phyloP scores from a whole-genome alignment of 2,797 vertebrate genomes.

The Enteromius thamalakanensis region DNA sequence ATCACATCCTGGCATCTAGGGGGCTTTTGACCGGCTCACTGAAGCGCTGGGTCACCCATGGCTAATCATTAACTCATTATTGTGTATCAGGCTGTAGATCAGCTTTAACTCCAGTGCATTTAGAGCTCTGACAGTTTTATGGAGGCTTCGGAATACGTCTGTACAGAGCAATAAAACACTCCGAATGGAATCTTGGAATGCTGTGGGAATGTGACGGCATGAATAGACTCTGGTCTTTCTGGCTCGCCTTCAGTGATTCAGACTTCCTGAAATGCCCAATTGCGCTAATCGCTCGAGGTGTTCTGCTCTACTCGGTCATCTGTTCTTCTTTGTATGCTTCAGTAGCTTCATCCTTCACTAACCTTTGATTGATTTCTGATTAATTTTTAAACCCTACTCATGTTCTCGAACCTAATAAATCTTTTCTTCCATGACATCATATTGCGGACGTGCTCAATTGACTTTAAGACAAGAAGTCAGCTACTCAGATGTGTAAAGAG shows the following conservation, averaged over 20 bases:
- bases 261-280: slow-evolving; percentile 3
- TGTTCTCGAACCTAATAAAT: slow-evolving; percentile 41
- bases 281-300: not conserved
- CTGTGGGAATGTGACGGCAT: slow-evolving; percentile 41
- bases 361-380: slow-evolving; percentile 31
- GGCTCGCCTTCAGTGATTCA: slow-evolving; percentile 42
- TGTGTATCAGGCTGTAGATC: slow-evolving; percentile 53
- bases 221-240: slow-evolving; percentile 19
- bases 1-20: slow-evolving; percentile 23
- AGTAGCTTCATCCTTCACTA: slow-evolving; percentile 18
- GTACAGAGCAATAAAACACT: slow-evolving; percentile 55
- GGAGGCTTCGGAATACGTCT: slow-evolving; percentile 45
- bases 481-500: slow-evolving; percentile 32
- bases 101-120: slow-evolving; percentile 43
- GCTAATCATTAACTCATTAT: slow-evolving; percentile 63
- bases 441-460: slow-evolving; percentile 7
- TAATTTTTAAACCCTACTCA: slow-evolving; percentile 47
- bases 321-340: not conserved
- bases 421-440: slow-evolving; percentile 14
- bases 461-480: slow-evolving; percentile 26
- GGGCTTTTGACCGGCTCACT: slow-evolving; percentile 14
- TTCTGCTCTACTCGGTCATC: slow-evolving; percentile 12
- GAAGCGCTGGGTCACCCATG: slow-evolving; percentile 52
- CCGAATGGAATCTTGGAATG: slow-evolving; percentile 37
- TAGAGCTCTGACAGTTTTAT: slow-evolving; percentile 51